phyloP scores from a whole-genome alignment of 2,113 vertebrate species.

The Typhlomys cinereus region DNA sequence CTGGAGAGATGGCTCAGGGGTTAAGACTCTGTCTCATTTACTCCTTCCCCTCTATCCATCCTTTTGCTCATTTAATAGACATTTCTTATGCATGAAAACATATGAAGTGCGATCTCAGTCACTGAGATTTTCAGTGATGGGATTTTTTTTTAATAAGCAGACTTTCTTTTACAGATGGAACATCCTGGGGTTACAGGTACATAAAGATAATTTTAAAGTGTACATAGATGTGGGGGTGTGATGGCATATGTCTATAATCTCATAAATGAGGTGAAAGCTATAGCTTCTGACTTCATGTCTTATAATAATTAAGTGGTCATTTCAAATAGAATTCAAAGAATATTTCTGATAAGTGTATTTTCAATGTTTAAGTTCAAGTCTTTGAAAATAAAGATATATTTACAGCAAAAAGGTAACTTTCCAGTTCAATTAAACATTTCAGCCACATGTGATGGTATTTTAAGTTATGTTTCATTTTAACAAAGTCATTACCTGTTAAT shows the following conservation, averaged over 20 bases:
- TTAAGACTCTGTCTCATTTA: too few species aligned
- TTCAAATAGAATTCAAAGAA: constrained; percentile 21
- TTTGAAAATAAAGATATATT: constrained; percentile 44
- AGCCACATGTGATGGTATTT: constrained; percentile 32
- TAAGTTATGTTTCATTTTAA: constrained; percentile 41
- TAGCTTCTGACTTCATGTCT: rapidly evolving
- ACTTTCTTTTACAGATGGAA: neutral
- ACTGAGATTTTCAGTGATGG: neutral
- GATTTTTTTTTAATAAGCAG: neutral
- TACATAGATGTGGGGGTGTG: too few species aligned
- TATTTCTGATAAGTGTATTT: constrained; percentile 38
- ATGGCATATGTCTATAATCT: neutral
- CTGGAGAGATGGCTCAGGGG: too few species aligned
- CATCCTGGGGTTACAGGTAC: neutral
- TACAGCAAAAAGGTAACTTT: constrained; percentile 39
- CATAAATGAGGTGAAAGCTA: neutral
- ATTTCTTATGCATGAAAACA: neutral
- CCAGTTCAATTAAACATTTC: constrained; percentile 61
- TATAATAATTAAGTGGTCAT: constrained; percentile 5
- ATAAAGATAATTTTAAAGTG: neutral
- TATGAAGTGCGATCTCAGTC: neutral
- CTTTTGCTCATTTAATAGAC: neutral
- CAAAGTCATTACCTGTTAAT: constrained; percentile 46
- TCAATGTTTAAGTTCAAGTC: neutral
- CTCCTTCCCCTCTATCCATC: neutral